These are phyloP conservation scores for Didymodactylos carnosus DNA, from an alignment of 2,888 invertebrate species.

Conservation along the genomic window DNA sequence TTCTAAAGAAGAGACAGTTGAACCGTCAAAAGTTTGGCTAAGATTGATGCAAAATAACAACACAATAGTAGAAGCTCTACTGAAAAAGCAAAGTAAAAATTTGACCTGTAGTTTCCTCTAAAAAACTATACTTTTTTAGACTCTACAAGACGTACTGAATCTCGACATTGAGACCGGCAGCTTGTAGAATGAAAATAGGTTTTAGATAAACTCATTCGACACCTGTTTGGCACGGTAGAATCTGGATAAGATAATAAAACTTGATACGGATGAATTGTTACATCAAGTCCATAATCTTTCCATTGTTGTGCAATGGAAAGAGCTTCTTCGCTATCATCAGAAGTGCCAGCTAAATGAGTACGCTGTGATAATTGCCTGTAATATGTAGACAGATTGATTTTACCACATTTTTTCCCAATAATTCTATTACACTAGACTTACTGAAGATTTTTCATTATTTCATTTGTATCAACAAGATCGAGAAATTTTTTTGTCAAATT, in stretches of 20 bases:
- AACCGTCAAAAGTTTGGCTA: too few species aligned
- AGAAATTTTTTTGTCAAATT: background rate
- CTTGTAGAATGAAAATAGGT: too few species aligned
- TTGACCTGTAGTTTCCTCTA: too few species aligned
- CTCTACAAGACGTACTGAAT: too few species aligned
- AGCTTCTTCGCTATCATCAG: slow-evolving; percentile 17
- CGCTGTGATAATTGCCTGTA: background rate
- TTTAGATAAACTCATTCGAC: too few species aligned
- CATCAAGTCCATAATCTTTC: slow-evolving; percentile 17
- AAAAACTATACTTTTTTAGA: too few species aligned
- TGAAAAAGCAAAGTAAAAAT: too few species aligned
- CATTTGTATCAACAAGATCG: background rate
- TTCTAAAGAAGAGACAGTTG: too few species aligned
- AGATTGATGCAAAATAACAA: too few species aligned
- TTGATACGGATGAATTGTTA: background rate
- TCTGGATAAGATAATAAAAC: background rate
- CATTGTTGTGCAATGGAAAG: slow-evolving; percentile 16
- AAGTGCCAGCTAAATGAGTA: slow-evolving; percentile 17
- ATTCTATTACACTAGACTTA: background rate
- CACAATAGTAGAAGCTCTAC: too few species aligned
- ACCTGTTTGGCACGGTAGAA: background rate
- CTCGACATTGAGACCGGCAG: too few species aligned
- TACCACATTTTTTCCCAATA: too few species aligned
- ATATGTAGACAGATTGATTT: background rate
- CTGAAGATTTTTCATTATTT: background rate